Base-by-base conservation (phyloP, 2,888 invertebrate genomes). In the Eristalinus aeneus region DNA sequence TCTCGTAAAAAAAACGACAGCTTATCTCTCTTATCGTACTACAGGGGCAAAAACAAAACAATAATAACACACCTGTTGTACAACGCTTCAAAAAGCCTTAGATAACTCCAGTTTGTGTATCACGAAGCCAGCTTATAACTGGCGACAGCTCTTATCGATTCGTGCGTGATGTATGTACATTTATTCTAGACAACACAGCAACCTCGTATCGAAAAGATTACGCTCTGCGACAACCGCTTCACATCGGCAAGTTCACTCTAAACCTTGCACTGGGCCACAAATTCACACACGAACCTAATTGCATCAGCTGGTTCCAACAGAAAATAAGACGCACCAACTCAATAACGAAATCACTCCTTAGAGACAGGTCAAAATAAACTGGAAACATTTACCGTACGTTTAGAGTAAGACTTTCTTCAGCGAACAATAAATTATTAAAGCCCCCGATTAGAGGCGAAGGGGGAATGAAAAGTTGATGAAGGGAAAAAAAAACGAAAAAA, bases 371-470 rank as follows among this genome's bases (percentile, higher is more conserved):
- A 60, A 63, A 34, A 36, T 34, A 31, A 20, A 63, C 32, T 34
- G 63, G 32, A 16, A 10, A 16, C 20, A 16, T 34, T 12, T 31
- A 77, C 61, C 58, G 32, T 54, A 58, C 61, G n/a, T 75, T 71
- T 84, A 34, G 32, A 61, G 12, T 20, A 16, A 32, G 53, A 72
- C 80, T 76, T 85, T 76, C 76, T 85, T 84, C 75, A 23, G 65
- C 74, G 74, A 79, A 61, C 69, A 67, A 32, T 34, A 67, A 69
- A 65, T 22, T 31, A 64, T 22, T 23, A 73, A 32, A 5, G 27
- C 5, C 27, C 16, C 67, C 23, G 64, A 11, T n/a, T 31, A 63
- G 34, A 56, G 39, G 64, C 61, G 34, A 12, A 20, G 39, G 2
- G 9, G 67, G 12, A 1, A 32, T 34, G 58, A 54, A 58, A 58